Evolutionary conservation across 1,140 invertebrate species (phyloP), one percentile per base, ranked within the genome.

Genomic region (Diachasmimorpha longicaudata): DNA sequence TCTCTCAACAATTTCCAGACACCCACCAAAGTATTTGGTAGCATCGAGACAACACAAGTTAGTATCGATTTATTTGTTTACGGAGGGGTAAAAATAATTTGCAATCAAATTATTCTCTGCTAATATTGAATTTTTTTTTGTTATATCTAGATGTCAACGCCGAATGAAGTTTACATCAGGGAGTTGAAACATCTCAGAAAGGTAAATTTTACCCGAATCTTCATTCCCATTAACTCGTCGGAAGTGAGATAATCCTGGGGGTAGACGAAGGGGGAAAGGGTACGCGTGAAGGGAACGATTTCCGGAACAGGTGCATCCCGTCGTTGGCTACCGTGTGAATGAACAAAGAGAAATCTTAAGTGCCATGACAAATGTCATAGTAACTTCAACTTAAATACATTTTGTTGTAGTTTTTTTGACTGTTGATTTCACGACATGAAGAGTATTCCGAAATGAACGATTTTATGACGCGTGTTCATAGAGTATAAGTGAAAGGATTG

Each of bases 161-260:
- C 58, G 36, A 31, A 76, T 19, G n/a, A 76, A 14, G 5, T 72
- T 19, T 81, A 83, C 8, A 42, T 23, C 4, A 75, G 74, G 16
- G 85, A 86, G 70, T 19, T 85, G 74, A 82, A 84, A 44, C 80
- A 79, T 58, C 81, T 86, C 16, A 82, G 82, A 70, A 85, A 83
- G 78, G 85, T 86, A 77, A 81, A 79, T 78, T 76, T 6, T 31
- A 8, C 58, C 0, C 31, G 19, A 52, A 48, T 55, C 44, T 72
- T 74, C 74, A 67, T 25, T 21, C 3, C 46, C 21, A 25, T 9
- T 25, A 70, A 25, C 19, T 55, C 16, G 46, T 55, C 70, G 52
- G 44, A 70, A 58, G 67, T 75, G 46, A n/a, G 69, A 70, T 31
- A 75, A 44, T 19, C 21, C 55, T 16, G 10, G 13, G 14, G 36